phyloP scores from a whole-genome alignment of 2,888 invertebrate species.

The Sabatieria punctata region DNA sequence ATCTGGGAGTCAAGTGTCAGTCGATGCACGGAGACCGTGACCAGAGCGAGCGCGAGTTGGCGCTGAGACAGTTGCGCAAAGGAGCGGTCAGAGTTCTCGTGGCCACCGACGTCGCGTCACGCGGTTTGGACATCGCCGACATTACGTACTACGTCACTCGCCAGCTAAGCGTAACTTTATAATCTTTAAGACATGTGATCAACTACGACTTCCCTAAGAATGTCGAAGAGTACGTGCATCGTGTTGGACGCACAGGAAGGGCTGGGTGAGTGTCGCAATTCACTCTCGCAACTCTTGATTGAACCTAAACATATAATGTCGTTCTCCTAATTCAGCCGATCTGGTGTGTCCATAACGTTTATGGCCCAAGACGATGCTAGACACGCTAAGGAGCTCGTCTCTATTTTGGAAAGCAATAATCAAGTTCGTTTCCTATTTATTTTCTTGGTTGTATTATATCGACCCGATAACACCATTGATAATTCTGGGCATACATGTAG shows the following conservation, averaged over 20 bases:
- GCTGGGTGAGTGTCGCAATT: conserved; percentile 46
- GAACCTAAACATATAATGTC: background rate
- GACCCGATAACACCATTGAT: no score
- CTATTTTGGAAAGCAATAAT: conserved; percentile 65
- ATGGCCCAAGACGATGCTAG: conserved; percentile 61
- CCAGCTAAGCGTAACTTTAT: conserved; percentile 6
- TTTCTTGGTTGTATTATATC: no score
- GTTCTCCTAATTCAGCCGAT: conserved; percentile 35
- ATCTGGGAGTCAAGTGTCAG: conserved; percentile 52
- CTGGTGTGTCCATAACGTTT: conserved; percentile 63
- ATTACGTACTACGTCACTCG: no score
- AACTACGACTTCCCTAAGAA: conserved; percentile 84
- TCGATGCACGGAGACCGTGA: conserved; percentile 78
- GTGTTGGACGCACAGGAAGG: conserved; percentile 84
- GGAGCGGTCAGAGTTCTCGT: conserved; percentile 64
- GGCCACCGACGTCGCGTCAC: conserved; percentile 84
- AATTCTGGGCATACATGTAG: no score
- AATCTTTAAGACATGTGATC: conserved; percentile 51
- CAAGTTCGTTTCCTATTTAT: conserved; percentile 41
- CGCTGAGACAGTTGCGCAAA: conserved; percentile 60
- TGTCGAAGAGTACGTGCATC: conserved; percentile 86
- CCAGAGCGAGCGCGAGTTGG: conserved; percentile 46
- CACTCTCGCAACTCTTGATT: background rate
- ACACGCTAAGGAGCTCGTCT: conserved; percentile 59
- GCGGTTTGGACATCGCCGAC: conserved; percentile 61